Percentiles rank a stretch among this genome's conserved stretches.
phyloP scores from a whole-genome alignment of 2,113 vertebrate species.

The Calypte anna region DNA sequence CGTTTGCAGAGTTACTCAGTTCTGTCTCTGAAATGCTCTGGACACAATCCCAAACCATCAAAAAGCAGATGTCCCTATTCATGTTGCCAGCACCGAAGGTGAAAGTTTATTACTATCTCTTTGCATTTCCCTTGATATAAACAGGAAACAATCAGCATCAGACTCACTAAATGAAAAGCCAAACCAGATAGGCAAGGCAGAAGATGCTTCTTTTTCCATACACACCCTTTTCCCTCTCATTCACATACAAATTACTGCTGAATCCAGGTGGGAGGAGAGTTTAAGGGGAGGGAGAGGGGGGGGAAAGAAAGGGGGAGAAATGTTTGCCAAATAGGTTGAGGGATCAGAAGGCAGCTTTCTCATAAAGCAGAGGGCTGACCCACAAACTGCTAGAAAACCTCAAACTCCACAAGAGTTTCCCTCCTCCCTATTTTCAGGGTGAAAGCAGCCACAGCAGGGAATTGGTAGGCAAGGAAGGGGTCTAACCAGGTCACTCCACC shows the following conservation, averaged over 20 bases:
- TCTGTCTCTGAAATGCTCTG: not conserved
- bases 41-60: not conserved
- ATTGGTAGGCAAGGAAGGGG: slow-evolving; percentile 46
- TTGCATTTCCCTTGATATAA: slow-evolving; percentile 39
- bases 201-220: slow-evolving; percentile 55
- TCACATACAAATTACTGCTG: slow-evolving; percentile 63
- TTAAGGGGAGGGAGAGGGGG: not conserved
- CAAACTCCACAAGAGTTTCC: slow-evolving; percentile 45
- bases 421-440: slow-evolving; percentile 28
- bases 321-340: slow-evolving; percentile 63
- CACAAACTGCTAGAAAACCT: slow-evolving; percentile 64
- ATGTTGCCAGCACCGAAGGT: slow-evolving; percentile 50
- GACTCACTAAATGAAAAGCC: slow-evolving; percentile 25
- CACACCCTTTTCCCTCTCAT: slow-evolving; percentile 55
- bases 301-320: not conserved
- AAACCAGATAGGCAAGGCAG: slow-evolving; percentile 47
- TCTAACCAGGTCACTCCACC: slow-evolving; percentile 69
- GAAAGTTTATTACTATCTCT: slow-evolving; percentile 46
- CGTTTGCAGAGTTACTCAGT: not conserved
- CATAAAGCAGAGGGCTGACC: slow-evolving; percentile 58
- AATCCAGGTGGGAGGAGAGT: slow-evolving; percentile 62
- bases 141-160: slow-evolving; percentile 45
- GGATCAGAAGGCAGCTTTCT: slow-evolving; percentile 66
- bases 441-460: slow-evolving; percentile 47
- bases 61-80: not conserved